These are phyloP conservation scores for Lampris megalopsis DNA, from an alignment of 2,113 vertebrate genomes.

Conservation along the genomic window DNA sequence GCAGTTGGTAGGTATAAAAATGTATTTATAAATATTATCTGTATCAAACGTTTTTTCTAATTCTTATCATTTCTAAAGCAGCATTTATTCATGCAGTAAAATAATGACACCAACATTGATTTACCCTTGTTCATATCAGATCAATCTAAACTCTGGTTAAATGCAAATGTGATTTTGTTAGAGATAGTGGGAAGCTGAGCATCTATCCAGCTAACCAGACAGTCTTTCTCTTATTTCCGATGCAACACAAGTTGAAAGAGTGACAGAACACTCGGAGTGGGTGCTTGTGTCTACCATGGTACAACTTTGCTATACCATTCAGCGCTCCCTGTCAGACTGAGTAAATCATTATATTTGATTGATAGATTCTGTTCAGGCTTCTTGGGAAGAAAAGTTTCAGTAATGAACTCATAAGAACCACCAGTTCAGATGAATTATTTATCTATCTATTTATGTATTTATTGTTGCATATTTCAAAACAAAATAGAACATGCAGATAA, in stretches of 20 bases:
- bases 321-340: constrained; percentile 4
- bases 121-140: no score
- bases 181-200: no score
- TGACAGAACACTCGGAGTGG: background rate
- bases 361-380: constrained; percentile 42
- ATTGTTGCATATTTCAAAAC: constrained; percentile 56
- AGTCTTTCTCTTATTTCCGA: constrained; percentile 37
- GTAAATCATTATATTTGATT: constrained; percentile 39
- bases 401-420: constrained; percentile 57
- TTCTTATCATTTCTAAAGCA: no score
- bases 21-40: no score
- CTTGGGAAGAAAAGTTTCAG: constrained; percentile 54
- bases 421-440: constrained; percentile 33
- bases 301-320: background rate
- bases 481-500: constrained; percentile 54
- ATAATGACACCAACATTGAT: no score
- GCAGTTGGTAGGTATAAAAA: no score
- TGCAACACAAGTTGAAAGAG: constrained; percentile 21
- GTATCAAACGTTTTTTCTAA: no score
- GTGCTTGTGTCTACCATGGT: background rate
- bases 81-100: no score
- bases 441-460: background rate
- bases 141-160: no score
- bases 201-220: no score
- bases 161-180: no score